phyloP scores from a whole-genome alignment of 2,113 vertebrate genomes.

The Ellobius talpinus region DNA sequence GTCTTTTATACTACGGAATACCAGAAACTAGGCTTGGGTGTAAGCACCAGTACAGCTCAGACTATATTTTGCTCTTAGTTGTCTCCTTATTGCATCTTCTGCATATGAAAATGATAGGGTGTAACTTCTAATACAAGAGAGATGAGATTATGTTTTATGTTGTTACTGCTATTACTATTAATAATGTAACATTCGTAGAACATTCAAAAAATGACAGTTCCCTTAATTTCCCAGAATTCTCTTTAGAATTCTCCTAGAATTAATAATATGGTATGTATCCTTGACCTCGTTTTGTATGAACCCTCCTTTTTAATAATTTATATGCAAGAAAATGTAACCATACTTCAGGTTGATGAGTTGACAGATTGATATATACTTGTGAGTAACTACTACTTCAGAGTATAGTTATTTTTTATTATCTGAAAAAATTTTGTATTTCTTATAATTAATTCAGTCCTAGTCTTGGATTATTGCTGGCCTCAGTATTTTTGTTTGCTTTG shows the following conservation, averaged over 20 bases:
- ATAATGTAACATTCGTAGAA: not conserved
- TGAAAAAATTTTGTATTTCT: not conserved
- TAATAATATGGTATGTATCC: not conserved
- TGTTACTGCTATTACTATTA: not conserved
- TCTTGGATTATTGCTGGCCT: not conserved
- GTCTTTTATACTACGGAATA: slow-evolving; percentile 25
- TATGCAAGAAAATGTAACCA: not conserved
- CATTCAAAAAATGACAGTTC: slow-evolving; percentile 22
- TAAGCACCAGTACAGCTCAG: not conserved
- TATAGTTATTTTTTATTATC: not conserved
- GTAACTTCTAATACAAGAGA: not conserved
- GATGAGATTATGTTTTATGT: not conserved
- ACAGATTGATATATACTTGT: not conserved
- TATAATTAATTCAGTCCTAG: not conserved
- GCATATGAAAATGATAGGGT: not conserved
- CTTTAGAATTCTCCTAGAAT: not conserved
- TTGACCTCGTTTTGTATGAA: slow-evolving; percentile 10
- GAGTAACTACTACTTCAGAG: not conserved
- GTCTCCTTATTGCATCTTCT: not conserved
- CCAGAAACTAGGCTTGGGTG: not conserved
- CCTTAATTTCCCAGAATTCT: not conserved
- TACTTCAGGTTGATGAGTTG: not conserved
- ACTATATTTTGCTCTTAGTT: not conserved
- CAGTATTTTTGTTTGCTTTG: not conserved
- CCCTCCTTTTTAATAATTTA: not conserved